These are phyloP conservation scores for Trachurus trachurus DNA, from an alignment of 2,797 vertebrate genomes.

Conservation along the genomic window DNA sequence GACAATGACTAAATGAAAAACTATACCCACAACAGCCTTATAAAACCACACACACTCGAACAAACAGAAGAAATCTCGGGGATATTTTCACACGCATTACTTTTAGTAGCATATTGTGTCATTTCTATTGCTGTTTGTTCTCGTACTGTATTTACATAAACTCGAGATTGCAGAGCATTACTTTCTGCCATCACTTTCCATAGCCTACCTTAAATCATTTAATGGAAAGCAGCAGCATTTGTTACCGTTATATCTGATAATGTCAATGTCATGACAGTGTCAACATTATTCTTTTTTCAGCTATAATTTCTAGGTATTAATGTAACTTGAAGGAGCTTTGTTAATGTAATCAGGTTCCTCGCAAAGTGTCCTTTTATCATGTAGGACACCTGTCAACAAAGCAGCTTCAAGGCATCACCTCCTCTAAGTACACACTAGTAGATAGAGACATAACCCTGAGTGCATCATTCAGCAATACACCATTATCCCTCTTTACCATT, in stretches of 20 bases:
- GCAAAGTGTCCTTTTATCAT: slow-evolving; percentile 55
- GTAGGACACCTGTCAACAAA: slow-evolving; percentile 71
- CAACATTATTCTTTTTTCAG: neutral
- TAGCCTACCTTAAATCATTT: neutral
- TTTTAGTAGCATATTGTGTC: neutral
- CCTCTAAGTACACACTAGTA: slow-evolving; percentile 44
- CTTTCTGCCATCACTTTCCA: neutral
- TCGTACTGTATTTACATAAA: neutral
- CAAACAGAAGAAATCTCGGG: neutral
- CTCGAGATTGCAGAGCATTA: neutral
- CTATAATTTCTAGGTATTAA: slow-evolving; percentile 19
- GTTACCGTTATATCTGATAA: neutral
- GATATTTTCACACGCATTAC: neutral
- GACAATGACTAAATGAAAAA: neutral
- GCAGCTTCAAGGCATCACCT: slow-evolving; percentile 40
- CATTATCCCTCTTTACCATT: slow-evolving; percentile 80
- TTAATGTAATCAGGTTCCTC: slow-evolving; percentile 37
- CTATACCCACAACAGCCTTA: neutral
- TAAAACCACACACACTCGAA: neutral
- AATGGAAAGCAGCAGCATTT: neutral
- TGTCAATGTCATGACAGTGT: neutral
- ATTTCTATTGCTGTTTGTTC: neutral
- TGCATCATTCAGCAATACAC: slow-evolving; percentile 75
- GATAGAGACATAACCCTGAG: slow-evolving; percentile 74
- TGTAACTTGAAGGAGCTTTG: slow-evolving; percentile 19